These are phyloP conservation scores for Aix galericulata DNA, from an alignment of 2,113 vertebrate species.

Conservation along the genomic window DNA sequence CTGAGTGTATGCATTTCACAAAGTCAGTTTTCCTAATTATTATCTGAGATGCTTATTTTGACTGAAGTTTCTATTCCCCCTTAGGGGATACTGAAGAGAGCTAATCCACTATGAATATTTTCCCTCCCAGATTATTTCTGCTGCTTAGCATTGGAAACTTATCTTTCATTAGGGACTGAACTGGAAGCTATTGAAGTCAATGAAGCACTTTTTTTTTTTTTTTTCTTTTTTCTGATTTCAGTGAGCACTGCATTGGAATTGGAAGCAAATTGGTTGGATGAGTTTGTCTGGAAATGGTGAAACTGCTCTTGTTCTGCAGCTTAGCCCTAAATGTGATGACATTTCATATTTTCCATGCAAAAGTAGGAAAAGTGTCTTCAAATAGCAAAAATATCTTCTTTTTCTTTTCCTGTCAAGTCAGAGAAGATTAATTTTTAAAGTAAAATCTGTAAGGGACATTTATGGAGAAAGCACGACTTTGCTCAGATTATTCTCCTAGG, in stretches of 20 bases:
- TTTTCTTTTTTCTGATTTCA: not conserved
- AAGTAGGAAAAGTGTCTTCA: not conserved
- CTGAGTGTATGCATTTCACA: not conserved
- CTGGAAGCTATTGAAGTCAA: conserved; percentile 2
- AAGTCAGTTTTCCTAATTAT: not conserved
- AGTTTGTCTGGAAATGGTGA: not conserved
- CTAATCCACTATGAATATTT: conserved; percentile 27
- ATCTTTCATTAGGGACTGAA: not conserved
- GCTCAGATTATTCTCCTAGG: not conserved
- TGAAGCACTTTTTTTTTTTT: not conserved
- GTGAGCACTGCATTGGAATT: not conserved
- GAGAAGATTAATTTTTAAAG: not conserved
- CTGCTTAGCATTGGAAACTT: not conserved
- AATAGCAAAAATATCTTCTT: not conserved
- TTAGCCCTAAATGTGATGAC: not conserved
- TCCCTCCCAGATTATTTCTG: conserved; percentile 7
- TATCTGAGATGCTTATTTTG: conserved; percentile 31
- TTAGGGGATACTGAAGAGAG: not conserved
- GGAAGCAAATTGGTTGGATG: not conserved
- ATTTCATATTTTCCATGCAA: not conserved
- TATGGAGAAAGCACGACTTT: not conserved
- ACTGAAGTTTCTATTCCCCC: conserved; percentile 4
- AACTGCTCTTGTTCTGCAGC: not conserved
- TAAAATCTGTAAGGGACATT: not conserved
- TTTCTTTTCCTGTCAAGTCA: not conserved